A percentile compares a stretch with the other conserved stretches of the same genome.
Evolutionary conservation across 37 sponge, comb jelly and placozoan genomes (phyloP).

Genomic region (Amphimedon queenslandica): DNA sequence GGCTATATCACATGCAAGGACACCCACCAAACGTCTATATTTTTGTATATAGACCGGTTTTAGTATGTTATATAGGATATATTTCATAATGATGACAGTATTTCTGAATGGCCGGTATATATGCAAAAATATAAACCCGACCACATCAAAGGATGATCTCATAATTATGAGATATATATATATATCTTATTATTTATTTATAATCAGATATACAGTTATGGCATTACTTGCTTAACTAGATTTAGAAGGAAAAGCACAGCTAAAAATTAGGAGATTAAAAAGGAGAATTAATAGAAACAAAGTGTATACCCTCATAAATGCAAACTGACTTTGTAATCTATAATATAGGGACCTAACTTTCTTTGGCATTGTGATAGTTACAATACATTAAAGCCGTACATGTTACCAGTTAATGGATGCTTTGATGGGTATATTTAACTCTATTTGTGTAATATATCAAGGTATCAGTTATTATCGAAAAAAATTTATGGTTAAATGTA

Average conservation of each 20-base stretch:
- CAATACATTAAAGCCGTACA: constrained; percentile 29
- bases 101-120: too few relatives aligned
- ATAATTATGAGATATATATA: too few relatives aligned
- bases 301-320: background rate
- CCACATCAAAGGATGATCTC: too few relatives aligned
- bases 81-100: too few relatives aligned
- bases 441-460: background rate
- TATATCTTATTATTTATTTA: background rate
- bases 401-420: too few relatives aligned
- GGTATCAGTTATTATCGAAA: constrained; percentile 25
- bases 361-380: constrained; percentile 45
- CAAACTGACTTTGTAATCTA: background rate
- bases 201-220: constrained; percentile 7
- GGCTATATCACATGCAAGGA: too few relatives aligned
- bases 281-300: constrained; percentile 6
- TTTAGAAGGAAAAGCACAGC: background rate
- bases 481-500: constrained; percentile 25
- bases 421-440: background rate
- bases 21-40: too few relatives aligned
- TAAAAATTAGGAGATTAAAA: background rate
- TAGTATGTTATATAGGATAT: too few relatives aligned
- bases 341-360: constrained; percentile 29
- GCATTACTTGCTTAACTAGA: constrained; percentile 3
- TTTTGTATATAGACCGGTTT: too few relatives aligned
- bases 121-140: too few relatives aligned